Conservation (phyloP, 2,888 invertebrate species). For the Aspidiotus destructor region DNA sequence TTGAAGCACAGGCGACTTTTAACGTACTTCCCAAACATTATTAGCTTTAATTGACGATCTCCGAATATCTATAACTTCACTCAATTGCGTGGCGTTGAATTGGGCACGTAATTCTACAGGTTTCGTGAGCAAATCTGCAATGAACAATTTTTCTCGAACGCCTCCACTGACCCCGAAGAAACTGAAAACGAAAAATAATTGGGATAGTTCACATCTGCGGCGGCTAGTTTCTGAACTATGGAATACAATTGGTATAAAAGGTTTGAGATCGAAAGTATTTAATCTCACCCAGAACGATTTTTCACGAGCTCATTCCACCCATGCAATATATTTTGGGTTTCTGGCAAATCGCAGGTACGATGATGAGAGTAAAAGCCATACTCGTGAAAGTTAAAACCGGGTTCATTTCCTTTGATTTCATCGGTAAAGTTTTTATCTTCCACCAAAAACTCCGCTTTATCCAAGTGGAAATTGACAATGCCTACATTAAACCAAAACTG, state of each 20-base stretch:
- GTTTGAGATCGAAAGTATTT: background rate
- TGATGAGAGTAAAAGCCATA: constrained; percentile 57
- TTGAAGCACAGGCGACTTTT: too few species aligned
- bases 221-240: background rate
- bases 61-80: background rate
- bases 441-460: constrained; percentile 56
- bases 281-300: constrained; percentile 44
- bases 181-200: background rate
- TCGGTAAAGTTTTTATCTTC: constrained; percentile 49
- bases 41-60: too few species aligned
- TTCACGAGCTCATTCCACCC: constrained; percentile 55
- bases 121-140: constrained; percentile 17
- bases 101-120: constrained; percentile 8
- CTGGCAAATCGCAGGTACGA: constrained; percentile 55
- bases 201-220: too few species aligned
- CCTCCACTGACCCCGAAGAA: constrained; percentile 27
- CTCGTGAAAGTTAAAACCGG: constrained; percentile 45
- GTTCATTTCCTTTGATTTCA: constrained; percentile 43
- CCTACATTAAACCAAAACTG: constrained; percentile 63
- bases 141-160: background rate
- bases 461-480: constrained; percentile 69
- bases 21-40: too few species aligned
- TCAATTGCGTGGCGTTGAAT: constrained; percentile 15
- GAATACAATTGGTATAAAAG: background rate
- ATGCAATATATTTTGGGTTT: constrained; percentile 50